Base-by-base conservation (phyloP, 2,113 vertebrate species). In the Epinephelus lanceolatus region DNA sequence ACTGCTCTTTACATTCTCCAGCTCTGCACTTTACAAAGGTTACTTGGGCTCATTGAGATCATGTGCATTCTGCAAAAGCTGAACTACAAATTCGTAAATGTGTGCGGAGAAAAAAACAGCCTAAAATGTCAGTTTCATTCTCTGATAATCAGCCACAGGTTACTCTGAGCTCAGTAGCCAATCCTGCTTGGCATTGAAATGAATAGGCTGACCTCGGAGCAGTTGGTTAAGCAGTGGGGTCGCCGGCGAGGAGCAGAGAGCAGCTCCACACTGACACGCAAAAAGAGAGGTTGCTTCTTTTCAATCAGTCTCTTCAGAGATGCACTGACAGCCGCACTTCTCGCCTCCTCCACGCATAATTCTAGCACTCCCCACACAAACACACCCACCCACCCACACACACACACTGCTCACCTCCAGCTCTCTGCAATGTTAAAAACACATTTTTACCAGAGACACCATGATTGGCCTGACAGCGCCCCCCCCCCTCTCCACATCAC, bases 211-310 rank as follows among this genome's bases (percentile, higher is more conserved):
- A 93, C 93, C 89, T 83, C 25, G 25, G 84, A 90, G 81, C 88
- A 86, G 88, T 86, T 88, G 80, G 88, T 92, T 87, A 86, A 94
- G 89, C 90, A 85, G 86, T 18, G 17, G 80, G 93, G 88, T 91
- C 87, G 62, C 37, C 27, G 12, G 53, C 83, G 67, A 86, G 61
- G 72, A 85, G 73, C 86, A 76, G 47, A 51, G 81, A 92, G 86
- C 59, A 75, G 83, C 85, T 70, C 71, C 3, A 71, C 76, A 9
- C 78, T 57, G 82, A 81, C 68, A 77, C 4, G 15, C 13, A 80
- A 83, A 45, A 76, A 89, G 80, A 87, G 66, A 76, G 76, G 61
- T 76, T 85, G 80, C 79, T 78, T 42, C 51, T 88, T 56, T 89
- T 91, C 87, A 84, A 86, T 88, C 86, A 80, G 70, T 71, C 69